Percentiles rank a stretch among this genome's conserved stretches.
Evolutionary conservation across 2,797 vertebrate genomes (phyloP).

Genomic region (Chromobotia macracanthus): DNA sequence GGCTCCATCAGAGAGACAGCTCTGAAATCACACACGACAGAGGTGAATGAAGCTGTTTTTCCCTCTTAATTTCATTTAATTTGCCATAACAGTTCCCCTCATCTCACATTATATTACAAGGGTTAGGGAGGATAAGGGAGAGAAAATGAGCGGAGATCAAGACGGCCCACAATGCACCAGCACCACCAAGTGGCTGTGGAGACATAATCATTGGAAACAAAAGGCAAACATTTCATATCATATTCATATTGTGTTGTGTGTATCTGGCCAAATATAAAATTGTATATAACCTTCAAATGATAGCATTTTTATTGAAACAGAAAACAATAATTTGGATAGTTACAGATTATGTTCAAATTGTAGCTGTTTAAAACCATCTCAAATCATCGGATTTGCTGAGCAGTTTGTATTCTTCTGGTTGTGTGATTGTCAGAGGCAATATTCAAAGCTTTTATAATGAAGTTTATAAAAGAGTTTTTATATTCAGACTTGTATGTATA

Average conservation of each 20-base stretch:
- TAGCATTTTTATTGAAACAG: background rate
- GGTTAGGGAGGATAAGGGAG: slow-evolving; percentile 33
- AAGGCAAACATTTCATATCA: background rate
- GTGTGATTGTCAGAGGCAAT: background rate
- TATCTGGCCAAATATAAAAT: background rate
- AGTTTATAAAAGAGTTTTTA: no score
- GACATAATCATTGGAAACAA: background rate
- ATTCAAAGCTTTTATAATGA: background rate
- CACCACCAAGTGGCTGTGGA: slow-evolving; percentile 75
- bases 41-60: slow-evolving; percentile 80
- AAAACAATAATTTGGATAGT: background rate
- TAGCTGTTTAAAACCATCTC: background rate
- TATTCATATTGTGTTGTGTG: background rate
- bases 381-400: background rate
- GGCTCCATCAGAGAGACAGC: slow-evolving; percentile 73
- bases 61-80: slow-evolving; percentile 84
- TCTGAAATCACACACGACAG: slow-evolving; percentile 74
- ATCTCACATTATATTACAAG: slow-evolving; percentile 74
- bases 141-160: slow-evolving; percentile 2
- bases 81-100: slow-evolving; percentile 75
- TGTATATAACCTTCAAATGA: background rate
- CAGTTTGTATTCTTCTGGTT: background rate
- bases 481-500: no score
- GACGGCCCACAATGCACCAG: slow-evolving; percentile 71
- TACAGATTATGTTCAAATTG: background rate